Evolutionary conservation across 1,140 invertebrate species (phyloP), one percentile per base, ranked within the genome.

Genomic region (Ceratosolen solmsi): DNA sequence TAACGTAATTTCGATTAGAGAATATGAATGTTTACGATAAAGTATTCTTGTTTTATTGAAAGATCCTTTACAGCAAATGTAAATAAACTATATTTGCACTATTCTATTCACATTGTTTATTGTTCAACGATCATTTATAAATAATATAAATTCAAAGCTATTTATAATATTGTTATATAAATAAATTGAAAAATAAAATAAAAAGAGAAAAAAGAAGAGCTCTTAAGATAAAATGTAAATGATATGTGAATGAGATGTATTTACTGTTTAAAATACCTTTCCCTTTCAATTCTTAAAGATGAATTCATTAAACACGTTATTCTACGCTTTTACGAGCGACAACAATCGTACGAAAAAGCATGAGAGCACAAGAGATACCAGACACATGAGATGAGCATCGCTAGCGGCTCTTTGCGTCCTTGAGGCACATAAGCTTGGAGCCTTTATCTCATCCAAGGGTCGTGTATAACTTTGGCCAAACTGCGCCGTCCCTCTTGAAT

Each of bases 251-350:
- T 27, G 17, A 36, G n/a, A 56, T 36, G 56, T 27, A 76, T 63
- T 73, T 72, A 4, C 11, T n/a, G 46, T 70, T 46, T 49, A 49
- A 33, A 51, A 33, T 72, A 56, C 38, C 70, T 30, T 70, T 63
- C 63, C 58, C 54, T 81, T 84, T 73, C 72, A 79, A 82, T 83
- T 75, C 51, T 72, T 75, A 27, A 22, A 70, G 51, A 27, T 3
- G 22, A 78, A 73, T 82, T 60, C 78, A 83, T 80, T 82, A 84
- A 76, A 82, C 60, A 77, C 68, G 77, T 58, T 83, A 33, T 82
- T 84, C 63, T 70, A 72, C 38, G 20, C 27, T 81, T 84, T 84
- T 81, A 83, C 70, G 76, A 75, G 68, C 70, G 38, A 51, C 41
- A 27, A 63, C 27, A 51, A 25, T 38, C 25, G 33, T 49, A 33